Conservation (phyloP, 1,140 invertebrate species). For the Drosophila suzukii region DNA sequence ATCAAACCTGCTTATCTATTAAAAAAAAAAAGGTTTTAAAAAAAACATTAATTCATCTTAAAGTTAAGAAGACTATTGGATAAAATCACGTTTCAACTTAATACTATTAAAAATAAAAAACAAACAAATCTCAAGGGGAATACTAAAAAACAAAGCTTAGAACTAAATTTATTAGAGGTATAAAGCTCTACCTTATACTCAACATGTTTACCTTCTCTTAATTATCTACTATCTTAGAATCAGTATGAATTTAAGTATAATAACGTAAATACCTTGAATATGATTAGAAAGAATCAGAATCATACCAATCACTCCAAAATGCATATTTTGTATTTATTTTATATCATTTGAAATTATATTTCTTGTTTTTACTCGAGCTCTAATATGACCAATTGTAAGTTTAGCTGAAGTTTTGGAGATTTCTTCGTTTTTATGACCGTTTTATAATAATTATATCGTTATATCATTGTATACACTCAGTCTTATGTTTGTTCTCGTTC, state of each 20-base stretch:
- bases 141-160: neutral
- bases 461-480: neutral
- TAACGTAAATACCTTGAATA: conserved; percentile 2
- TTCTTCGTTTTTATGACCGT: neutral
- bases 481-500: neutral
- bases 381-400: neutral
- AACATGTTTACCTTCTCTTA: neutral
- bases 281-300: neutral
- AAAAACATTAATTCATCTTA: neutral
- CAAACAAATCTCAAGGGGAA: neutral
- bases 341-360: neutral
- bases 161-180: neutral
- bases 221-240: neutral
- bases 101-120: neutral
- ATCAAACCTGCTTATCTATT: neutral
- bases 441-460: neutral
- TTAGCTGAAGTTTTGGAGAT: neutral
- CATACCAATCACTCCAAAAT: neutral
- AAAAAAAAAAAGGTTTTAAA: neutral
- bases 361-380: neutral
- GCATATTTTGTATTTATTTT: neutral
- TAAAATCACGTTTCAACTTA: neutral
- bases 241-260: neutral
- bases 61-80: neutral
- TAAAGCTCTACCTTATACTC: neutral